phyloP scores from a whole-genome alignment of 2,888 invertebrate species.

The Hypsopygia costalis region DNA sequence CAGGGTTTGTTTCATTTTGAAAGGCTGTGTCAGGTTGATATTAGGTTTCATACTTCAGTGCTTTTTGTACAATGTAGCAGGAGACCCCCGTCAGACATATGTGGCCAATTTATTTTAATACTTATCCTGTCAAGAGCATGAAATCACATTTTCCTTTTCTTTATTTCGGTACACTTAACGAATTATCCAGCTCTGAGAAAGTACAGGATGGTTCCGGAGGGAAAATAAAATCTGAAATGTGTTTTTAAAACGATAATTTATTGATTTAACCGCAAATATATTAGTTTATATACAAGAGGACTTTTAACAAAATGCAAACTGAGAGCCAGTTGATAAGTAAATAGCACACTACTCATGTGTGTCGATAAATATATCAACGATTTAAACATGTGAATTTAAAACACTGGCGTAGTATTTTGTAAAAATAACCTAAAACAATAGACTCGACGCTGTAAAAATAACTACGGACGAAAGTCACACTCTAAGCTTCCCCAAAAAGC shows the following conservation, averaged over 20 bases:
- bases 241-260: conserved; percentile 77
- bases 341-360: conserved; percentile 40
- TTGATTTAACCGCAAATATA: conserved; percentile 78
- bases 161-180: too few relatives aligned
- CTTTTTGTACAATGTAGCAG: too few relatives aligned
- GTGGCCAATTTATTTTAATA: too few relatives aligned
- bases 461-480: conserved; percentile 30
- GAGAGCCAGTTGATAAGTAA: conserved; percentile 47
- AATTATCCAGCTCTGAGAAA: too few relatives aligned
- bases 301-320: conserved; percentile 75
- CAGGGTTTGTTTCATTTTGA: too few relatives aligned
- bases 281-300: conserved; percentile 77
- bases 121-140: too few relatives aligned
- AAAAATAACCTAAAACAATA: conserved; percentile 29
- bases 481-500: conserved; percentile 45
- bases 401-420: conserved; percentile 29
- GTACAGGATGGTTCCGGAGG: too few relatives aligned
- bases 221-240: too few relatives aligned
- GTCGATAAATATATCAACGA: conserved; percentile 24
- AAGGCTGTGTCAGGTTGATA: too few relatives aligned
- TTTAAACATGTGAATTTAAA: conserved; percentile 22
- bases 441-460: conserved; percentile 33
- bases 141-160: too few relatives aligned
- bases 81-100: too few relatives aligned
- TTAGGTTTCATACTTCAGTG: too few relatives aligned